Conservation (phyloP, 2,888 invertebrate species). For the Catonia carolina region DNA sequence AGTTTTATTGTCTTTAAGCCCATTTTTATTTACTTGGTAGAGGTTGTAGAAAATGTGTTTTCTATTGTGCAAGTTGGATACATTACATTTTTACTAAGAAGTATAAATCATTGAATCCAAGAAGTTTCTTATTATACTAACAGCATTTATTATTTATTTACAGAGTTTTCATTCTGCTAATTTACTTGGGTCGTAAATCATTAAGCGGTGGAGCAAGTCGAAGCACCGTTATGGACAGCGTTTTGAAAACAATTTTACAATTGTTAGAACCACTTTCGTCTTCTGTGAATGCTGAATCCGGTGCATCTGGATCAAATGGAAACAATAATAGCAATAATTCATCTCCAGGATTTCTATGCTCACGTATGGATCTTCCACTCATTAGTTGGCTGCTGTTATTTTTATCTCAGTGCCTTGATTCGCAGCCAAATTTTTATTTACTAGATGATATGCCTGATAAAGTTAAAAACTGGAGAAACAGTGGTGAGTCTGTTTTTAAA, state of each 20-base stretch:
- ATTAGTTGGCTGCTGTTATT: conserved; percentile 72
- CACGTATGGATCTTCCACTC: conserved; percentile 56
- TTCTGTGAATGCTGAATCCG: conserved; percentile 6
- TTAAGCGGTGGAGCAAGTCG: conserved; percentile 40
- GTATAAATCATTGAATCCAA: no score
- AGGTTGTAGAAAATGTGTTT: no score
- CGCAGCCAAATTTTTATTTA: conserved; percentile 18
- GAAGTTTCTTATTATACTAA: no score
- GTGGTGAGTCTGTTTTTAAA: not conserved
- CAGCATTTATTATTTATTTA: conserved; percentile 24
- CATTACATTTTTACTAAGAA: no score
- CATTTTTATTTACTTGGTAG: no score
- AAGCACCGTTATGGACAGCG: conserved; percentile 39
- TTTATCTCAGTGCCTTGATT: conserved; percentile 63
- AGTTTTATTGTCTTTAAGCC: no score
- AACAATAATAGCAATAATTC: conserved; percentile 2
- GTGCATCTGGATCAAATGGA: not conserved
- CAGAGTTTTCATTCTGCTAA: conserved; percentile 78
- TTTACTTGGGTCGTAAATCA: conserved; percentile 79
- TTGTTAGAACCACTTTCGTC: conserved; percentile 35
- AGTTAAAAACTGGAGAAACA: not conserved
- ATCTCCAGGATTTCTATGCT: conserved; percentile 41
- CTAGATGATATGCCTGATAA: conserved; percentile 4
- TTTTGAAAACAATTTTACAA: conserved; percentile 38
- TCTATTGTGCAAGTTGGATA: no score